Evolutionary conservation across 2,797 vertebrate genomes (phyloP).

Genomic region (Trachops cirrhosus): DNA sequence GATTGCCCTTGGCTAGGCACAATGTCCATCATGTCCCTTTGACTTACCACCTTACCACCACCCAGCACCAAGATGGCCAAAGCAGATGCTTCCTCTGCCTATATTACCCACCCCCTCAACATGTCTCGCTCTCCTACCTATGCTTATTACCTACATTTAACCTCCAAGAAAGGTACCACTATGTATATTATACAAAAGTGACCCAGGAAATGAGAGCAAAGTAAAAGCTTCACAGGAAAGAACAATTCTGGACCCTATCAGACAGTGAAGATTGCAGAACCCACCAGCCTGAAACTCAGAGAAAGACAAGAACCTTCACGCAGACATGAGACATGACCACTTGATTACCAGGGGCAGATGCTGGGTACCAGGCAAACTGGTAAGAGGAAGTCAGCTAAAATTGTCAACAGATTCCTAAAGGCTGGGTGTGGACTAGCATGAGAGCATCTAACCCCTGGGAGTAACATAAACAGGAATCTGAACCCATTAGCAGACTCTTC

Average conservation of each 20-base stretch:
- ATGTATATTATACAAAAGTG: neutral
- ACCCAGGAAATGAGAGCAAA: neutral
- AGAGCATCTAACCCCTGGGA: neutral
- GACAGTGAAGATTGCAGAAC: neutral
- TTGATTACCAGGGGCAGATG: neutral
- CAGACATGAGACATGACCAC: neutral
- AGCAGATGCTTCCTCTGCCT: neutral
- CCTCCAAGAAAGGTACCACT: neutral
- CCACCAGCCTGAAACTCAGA: neutral
- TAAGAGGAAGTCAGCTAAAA: neutral
- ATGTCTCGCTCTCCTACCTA: neutral
- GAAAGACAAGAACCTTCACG: neutral
- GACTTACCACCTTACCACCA: neutral
- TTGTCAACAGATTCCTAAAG: neutral
- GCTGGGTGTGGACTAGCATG: neutral
- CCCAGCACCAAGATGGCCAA: neutral
- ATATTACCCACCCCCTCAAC: neutral
- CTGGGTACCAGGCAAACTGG: neutral
- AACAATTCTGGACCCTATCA: neutral
- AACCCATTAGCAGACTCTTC: neutral
- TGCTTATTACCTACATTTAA: neutral
- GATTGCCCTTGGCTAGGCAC: neutral
- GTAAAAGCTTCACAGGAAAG: neutral
- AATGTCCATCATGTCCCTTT: neutral
- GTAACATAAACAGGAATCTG: neutral